A percentile compares a stretch with the other conserved stretches of the same genome.
These are phyloP conservation scores for Cyaniris semiargus DNA, from an alignment of 2,888 invertebrate genomes.

Conservation along the genomic window DNA sequence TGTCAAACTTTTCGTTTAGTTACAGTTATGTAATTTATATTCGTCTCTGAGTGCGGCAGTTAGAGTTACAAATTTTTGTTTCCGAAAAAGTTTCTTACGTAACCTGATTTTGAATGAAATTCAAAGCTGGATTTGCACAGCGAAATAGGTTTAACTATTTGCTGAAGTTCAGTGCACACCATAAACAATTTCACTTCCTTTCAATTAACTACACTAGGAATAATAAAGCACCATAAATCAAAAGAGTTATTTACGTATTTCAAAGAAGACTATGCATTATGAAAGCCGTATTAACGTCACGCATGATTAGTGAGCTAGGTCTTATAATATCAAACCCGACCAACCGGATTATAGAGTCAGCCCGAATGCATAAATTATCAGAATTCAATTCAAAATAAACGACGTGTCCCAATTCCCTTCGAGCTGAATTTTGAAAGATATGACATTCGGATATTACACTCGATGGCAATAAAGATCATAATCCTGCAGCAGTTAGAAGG, in stretches of 20 bases:
- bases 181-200: neutral
- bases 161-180: neutral
- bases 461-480: neutral
- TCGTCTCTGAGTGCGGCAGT: too few species aligned
- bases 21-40: too few species aligned
- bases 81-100: too few species aligned
- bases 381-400: slow-evolving; percentile 20
- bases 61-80: too few species aligned
- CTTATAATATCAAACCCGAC: slow-evolving; percentile 1
- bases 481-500: neutral
- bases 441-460: neutral
- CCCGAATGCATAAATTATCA: slow-evolving; percentile 18
- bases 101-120: too few species aligned
- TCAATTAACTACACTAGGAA: slow-evolving; percentile 2
- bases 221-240: slow-evolving; percentile 9
- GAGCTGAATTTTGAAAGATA: neutral
- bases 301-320: slow-evolving; percentile 28
- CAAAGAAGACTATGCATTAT: slow-evolving; percentile 29
- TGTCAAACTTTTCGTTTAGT: too few species aligned
- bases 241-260: slow-evolving; percentile 26
- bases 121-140: too few species aligned
- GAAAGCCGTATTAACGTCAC: slow-evolving; percentile 24
- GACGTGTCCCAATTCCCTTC: neutral
- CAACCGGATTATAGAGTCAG: neutral
- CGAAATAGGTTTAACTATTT: neutral